A percentile compares a stretch with the other conserved stretches of the same genome.
These are phyloP conservation scores for Mycogona germanica DNA, from an alignment of 2,888 invertebrate species.

Conservation along the genomic window DNA sequence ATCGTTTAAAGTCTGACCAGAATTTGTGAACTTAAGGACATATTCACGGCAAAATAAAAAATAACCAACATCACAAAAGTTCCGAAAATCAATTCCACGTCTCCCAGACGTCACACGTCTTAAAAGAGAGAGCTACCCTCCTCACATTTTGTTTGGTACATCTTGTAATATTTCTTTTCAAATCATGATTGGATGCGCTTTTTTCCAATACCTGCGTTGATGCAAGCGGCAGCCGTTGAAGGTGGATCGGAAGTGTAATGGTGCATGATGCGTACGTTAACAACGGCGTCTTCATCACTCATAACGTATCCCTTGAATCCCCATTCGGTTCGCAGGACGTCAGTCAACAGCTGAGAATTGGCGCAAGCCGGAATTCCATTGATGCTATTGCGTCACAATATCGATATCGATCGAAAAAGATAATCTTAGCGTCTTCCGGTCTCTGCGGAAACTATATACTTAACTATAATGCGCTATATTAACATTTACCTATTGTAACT, in stretches of 20 bases:
- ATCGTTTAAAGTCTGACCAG: too few species aligned
- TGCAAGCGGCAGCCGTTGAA: conserved; percentile 6
- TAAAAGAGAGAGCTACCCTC: too few species aligned
- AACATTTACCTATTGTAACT: conserved; percentile 12
- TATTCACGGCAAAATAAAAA: too few species aligned
- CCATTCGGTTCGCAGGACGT: conserved; percentile 16
- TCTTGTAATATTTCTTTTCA: too few species aligned
- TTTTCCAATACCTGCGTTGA: conserved; percentile 7
- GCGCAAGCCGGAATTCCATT: conserved; percentile 17
- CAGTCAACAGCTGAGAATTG: conserved; percentile 12
- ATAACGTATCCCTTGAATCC: conserved; percentile 14
- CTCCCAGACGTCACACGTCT: too few species aligned
- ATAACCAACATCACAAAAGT: too few species aligned
- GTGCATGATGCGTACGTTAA: background rate
- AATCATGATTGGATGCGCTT: too few species aligned
- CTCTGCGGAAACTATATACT: background rate
- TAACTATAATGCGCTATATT: background rate
- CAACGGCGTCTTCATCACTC: conserved; percentile 14
- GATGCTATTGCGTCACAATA: background rate
- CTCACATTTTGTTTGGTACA: too few species aligned
- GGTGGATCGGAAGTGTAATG: background rate
- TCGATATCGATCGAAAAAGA: background rate
- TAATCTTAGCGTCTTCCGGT: background rate
- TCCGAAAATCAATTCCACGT: too few species aligned
- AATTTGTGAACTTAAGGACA: too few species aligned